phyloP scores from a whole-genome alignment of 2,113 vertebrate species.

The Centropus unirufus region DNA sequence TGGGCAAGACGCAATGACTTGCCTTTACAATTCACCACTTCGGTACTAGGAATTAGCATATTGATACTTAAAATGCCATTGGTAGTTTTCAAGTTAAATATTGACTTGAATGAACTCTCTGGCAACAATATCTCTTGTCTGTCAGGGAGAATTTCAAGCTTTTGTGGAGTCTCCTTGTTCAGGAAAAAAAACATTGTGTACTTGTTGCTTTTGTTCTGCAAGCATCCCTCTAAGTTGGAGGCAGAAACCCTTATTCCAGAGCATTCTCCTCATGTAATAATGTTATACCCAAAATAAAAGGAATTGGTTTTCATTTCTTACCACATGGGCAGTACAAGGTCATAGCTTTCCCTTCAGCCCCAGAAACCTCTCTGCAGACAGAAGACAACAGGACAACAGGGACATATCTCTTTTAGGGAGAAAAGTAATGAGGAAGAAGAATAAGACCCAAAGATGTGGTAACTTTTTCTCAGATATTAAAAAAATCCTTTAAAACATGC shows the following conservation, averaged over 20 bases:
- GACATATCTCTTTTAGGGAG: background rate
- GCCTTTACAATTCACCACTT: background rate
- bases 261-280: background rate
- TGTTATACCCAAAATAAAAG: background rate
- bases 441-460: background rate
- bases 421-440: background rate
- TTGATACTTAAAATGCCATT: background rate
- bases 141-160: background rate
- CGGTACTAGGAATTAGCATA: background rate
- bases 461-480: background rate
- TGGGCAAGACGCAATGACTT: background rate
- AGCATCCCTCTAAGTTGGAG: background rate
- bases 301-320: background rate
- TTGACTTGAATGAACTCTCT: background rate
- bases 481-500: background rate
- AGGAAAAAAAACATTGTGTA: background rate
- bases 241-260: background rate
- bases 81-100: background rate
- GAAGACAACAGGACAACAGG: background rate
- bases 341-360: background rate
- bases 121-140: background rate
- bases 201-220: background rate
- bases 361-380: background rate
- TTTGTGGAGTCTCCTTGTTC: background rate
- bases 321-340: background rate